A percentile compares a stretch with the other conserved stretches of the same genome.
Conservation (phyloP, 2,113 vertebrate species). For the Mungos mungo region DNA sequence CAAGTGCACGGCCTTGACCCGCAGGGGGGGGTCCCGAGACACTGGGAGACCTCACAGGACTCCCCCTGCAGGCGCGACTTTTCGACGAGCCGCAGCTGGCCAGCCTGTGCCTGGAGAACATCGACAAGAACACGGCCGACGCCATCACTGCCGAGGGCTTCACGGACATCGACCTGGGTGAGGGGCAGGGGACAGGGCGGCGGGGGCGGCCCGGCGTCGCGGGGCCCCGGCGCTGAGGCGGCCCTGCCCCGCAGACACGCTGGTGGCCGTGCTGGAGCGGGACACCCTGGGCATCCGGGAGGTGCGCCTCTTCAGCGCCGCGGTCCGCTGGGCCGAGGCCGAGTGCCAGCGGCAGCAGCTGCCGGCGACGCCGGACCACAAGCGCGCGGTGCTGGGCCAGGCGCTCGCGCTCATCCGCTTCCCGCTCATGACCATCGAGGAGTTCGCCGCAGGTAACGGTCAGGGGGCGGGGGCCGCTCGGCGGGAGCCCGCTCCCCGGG, state of each 20-base stretch:
- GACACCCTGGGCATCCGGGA: conserved; percentile 96
- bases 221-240: background rate
- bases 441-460: conserved; percentile 95
- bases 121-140: conserved; percentile 97
- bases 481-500: background rate
- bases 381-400: conserved; percentile 94
- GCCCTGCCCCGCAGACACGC: conserved; percentile 87
- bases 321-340: conserved; percentile 95
- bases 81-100: conserved; percentile 98
- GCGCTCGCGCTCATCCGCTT: conserved; percentile 97
- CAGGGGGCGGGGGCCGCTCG: background rate
- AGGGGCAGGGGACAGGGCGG: background rate
- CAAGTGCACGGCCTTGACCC: background rate
- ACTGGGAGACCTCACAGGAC: too few relatives aligned
- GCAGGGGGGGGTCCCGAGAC: background rate
- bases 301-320: conserved; percentile 93
- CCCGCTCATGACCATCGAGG: conserved; percentile 98
- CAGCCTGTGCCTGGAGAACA: conserved; percentile 97
- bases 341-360: conserved; percentile 96
- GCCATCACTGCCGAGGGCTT: conserved; percentile 96
- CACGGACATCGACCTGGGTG: conserved; percentile 96
- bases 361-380: conserved; percentile 95
- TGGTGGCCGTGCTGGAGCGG: conserved; percentile 96
- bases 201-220: rapidly evolving
- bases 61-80: conserved; percentile 89